phyloP scores from a whole-genome alignment of 2,797 vertebrate genomes.

The Picus viridis region DNA sequence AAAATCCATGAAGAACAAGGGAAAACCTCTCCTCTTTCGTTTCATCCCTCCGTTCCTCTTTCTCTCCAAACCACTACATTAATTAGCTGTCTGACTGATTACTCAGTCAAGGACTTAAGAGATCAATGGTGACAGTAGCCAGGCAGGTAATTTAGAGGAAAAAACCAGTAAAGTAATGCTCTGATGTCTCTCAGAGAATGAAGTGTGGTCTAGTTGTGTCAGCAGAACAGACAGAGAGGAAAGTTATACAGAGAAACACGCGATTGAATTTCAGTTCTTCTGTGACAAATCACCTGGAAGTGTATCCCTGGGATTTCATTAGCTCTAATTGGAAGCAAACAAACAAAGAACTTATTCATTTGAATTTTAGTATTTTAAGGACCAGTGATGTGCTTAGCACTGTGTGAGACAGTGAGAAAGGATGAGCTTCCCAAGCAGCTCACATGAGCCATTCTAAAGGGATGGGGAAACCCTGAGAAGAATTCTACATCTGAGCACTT shows the following conservation, averaged over 20 bases:
- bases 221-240: constrained; percentile 25
- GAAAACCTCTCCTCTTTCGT: constrained; percentile 19
- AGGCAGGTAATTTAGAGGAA: constrained; percentile 58
- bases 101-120: constrained; percentile 50
- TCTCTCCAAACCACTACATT: constrained; percentile 38
- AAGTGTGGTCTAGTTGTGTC: constrained; percentile 42
- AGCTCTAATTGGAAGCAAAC: constrained; percentile 48
- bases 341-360: constrained; percentile 39
- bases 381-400: background rate
- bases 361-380: constrained; percentile 10
- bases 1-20: constrained; percentile 15
- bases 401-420: background rate
- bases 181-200: constrained; percentile 24
- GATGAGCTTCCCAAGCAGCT: background rate
- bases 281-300: constrained; percentile 36
- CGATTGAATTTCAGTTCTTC: background rate
- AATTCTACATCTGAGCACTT: constrained; percentile 1
- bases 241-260: background rate
- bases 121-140: constrained; percentile 61
- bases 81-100: constrained; percentile 67
- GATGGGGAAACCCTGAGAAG: constrained; percentile 2
- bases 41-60: background rate
- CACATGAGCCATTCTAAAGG: constrained; percentile 4
- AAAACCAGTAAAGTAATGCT: constrained; percentile 16
- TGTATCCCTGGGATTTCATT: constrained; percentile 37